These are phyloP conservation scores for Caenorhabditis angaria DNA, from an alignment of 2,888 invertebrate genomes.

Conservation along the genomic window DNA sequence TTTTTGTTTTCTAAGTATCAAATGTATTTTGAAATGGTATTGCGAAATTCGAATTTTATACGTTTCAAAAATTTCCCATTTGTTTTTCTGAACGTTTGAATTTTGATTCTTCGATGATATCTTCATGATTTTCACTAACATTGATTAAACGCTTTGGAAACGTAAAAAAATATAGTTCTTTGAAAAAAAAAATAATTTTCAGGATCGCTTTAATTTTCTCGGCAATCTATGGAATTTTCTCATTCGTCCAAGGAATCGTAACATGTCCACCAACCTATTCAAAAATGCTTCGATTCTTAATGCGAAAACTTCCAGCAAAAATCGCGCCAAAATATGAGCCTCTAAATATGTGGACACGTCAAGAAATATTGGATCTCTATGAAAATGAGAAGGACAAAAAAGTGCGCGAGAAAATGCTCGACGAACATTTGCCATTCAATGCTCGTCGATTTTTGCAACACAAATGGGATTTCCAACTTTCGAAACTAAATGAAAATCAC, in stretches of 20 bases:
- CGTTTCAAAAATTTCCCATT: no score
- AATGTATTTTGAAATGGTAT: no score
- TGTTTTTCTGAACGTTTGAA: no score
- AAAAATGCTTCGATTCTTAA: constrained; percentile 7
- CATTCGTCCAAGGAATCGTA: constrained; percentile 22
- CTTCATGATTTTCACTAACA: no score
- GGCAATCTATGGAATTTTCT: constrained; percentile 19
- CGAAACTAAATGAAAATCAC: constrained; percentile 12
- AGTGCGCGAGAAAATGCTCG: constrained; percentile 8
- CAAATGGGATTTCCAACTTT: constrained; percentile 23
- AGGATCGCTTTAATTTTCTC: constrained; percentile 9
- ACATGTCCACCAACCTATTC: constrained; percentile 25
- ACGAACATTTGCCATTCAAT: constrained; percentile 21
- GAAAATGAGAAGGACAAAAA: constrained; percentile 14
- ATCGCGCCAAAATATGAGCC: constrained; percentile 31
- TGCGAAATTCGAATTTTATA: no score
- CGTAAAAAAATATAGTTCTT: no score
- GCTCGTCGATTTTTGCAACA: constrained; percentile 21
- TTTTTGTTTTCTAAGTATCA: no score
- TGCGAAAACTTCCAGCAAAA: constrained; percentile 20
- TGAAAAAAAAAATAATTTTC: no score
- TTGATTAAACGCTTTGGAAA: no score
- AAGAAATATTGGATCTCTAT: constrained; percentile 19
- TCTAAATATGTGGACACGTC: constrained; percentile 32
- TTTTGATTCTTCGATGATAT: no score